Evolutionary conservation across 2,888 invertebrate genomes (phyloP), one percentile per base, ranked within the genome.

Genomic region (Sisyra nigra): DNA sequence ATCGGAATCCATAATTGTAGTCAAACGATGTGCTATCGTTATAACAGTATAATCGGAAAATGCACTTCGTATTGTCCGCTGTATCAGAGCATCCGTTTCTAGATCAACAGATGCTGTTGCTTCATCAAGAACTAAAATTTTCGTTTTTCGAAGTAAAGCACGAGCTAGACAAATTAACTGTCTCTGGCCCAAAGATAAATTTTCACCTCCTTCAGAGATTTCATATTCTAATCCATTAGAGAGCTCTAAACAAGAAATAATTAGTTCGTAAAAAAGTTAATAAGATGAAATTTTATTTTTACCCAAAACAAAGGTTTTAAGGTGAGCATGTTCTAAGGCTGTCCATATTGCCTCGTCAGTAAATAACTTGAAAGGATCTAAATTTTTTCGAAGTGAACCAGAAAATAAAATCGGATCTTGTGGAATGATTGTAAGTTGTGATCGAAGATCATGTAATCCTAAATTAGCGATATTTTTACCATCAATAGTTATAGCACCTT

Each of bases 341-440:
- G 70, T 71, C 94, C 94, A 96, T 37, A 97, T 63, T 43, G 87
- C 81, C 0, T 79, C 80, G 54, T 96, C 96, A 2, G 71, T 63
- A 61, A 84, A 74, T 2, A 62, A 60, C 50, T 75, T 70, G 63
- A 93, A 89, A 2, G 96, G 96, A 68, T 96, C 96, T 48, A 96
- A 71, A 68, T 96, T 96, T 66, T 86, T 73, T 41, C 94, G 73
- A 51, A 96, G 66, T n/a, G n/a, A n/a, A n/a, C n/a, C n/a, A n/a
- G n/a, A n/a, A n/a, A n/a, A n/a, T n/a, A n/a, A n/a, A n/a, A 94
- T 87, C 1, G 94, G 94, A 67, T 96, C 96, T 69, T 96, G 83
- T 35, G 83, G 82, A 59, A 84, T 91, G 56, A 91, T 88, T 33
- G 89, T 89, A 51, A 91, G 69, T 49, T 81, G 74, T 7, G 84